Conservation (phyloP, 1,140 invertebrate species). For the Drosophila santomea region DNA sequence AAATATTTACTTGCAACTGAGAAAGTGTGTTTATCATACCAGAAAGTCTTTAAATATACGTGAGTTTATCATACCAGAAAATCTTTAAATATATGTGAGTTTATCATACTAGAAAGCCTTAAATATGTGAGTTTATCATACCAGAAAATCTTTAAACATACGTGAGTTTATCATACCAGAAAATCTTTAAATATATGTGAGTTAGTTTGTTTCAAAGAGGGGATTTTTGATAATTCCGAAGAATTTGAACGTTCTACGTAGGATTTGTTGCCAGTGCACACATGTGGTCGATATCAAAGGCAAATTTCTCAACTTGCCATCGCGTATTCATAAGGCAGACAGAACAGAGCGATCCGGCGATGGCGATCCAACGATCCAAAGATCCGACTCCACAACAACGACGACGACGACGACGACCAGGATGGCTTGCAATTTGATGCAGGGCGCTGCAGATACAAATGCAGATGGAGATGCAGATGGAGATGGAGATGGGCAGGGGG, state of each 20-base stretch:
- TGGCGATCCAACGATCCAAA: slow-evolving; percentile 46
- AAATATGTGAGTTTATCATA: no score
- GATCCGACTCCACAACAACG: slow-evolving; percentile 32
- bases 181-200: background rate
- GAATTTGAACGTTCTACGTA: background rate
- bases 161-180: no score
- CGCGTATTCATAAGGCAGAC: slow-evolving; percentile 6
- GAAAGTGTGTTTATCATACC: no score
- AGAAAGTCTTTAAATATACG: no score
- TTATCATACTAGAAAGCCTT: no score
- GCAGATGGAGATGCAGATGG: background rate
- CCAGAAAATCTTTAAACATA: background rate
- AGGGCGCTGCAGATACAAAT: slow-evolving; percentile 36
- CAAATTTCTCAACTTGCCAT: slow-evolving; percentile 71
- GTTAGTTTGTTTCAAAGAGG: no score
- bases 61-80: no score
- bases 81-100: background rate
- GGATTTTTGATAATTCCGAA: background rate
- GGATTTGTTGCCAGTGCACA: slow-evolving; percentile 22
- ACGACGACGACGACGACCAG: slow-evolving; percentile 33
- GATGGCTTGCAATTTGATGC: slow-evolving; percentile 56
- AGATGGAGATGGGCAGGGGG: slow-evolving; percentile 12
- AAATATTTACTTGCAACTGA: background rate
- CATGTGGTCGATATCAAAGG: slow-evolving; percentile 69
- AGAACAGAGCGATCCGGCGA: slow-evolving; percentile 28